A percentile compares a stretch with the other conserved stretches of the same genome.
phyloP scores from a whole-genome alignment of 1,140 invertebrate genomes.

The Panagrolaimus sp. region DNA sequence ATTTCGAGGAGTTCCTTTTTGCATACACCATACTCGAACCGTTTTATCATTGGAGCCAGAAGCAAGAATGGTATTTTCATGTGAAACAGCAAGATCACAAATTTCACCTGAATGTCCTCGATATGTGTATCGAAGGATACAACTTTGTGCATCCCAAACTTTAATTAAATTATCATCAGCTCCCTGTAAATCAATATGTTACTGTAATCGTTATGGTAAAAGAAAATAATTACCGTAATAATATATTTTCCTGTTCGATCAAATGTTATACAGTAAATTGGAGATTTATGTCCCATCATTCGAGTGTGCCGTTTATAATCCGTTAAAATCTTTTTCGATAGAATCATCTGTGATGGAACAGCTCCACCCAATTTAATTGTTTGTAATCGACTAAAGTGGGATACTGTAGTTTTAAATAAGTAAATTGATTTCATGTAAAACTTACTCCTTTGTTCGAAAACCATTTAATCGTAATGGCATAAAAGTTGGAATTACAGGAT shows the following conservation, averaged over 20 bases:
- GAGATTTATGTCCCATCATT: constrained; percentile 85
- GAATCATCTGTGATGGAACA: constrained; percentile 63
- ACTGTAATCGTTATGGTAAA: no score
- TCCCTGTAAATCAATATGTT: constrained; percentile 62
- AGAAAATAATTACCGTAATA: constrained; percentile 66
- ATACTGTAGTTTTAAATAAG: no score
- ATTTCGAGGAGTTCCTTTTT: constrained; percentile 66
- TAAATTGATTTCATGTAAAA: no score
- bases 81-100: constrained; percentile 86
- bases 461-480: not conserved
- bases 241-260: constrained; percentile 85
- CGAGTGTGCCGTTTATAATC: constrained; percentile 71
- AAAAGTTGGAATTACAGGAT: not conserved
- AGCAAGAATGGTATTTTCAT: constrained; percentile 83
- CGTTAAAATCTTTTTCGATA: constrained; percentile 68
- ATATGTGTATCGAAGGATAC: constrained; percentile 79
- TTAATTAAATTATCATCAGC: constrained; percentile 94
- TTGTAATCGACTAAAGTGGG: no score
- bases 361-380: no score
- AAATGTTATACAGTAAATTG: constrained; percentile 91
- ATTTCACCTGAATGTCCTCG: constrained; percentile 89
- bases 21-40: constrained; percentile 81
- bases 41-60: constrained; percentile 74
- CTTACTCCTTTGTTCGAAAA: no score
- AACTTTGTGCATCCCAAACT: constrained; percentile 84